A percentile compares a stretch with the other conserved stretches of the same genome.
phyloP scores from a whole-genome alignment of 2,113 vertebrate species.

The Eira barbara region DNA sequence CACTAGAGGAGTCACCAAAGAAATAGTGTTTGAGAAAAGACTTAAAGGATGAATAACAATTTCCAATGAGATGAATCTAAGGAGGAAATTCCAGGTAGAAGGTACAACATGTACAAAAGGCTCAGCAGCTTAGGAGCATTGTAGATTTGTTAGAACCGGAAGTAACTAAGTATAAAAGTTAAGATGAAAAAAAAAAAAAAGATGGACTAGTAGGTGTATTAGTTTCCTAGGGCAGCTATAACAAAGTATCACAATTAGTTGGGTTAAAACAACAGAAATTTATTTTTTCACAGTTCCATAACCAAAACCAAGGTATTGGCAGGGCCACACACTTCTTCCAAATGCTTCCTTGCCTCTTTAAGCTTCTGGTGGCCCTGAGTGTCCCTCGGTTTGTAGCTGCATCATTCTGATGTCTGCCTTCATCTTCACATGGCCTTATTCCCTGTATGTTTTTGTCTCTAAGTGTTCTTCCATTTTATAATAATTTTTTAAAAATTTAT shows the following conservation, averaged over 20 bases:
- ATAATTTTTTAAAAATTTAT: too few species aligned
- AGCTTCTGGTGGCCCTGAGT: neutral
- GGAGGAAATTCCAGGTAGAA: conserved; percentile 2
- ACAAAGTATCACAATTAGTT: neutral
- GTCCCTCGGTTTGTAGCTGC: neutral
- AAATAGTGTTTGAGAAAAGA: neutral
- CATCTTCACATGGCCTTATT: neutral
- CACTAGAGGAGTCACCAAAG: neutral
- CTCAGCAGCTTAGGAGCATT: neutral
- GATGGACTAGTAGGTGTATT: neutral
- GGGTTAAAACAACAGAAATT: neutral
- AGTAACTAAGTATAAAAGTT: neutral
- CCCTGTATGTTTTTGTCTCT: neutral
- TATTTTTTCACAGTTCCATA: neutral
- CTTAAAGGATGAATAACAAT: neutral
- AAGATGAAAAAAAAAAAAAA: neutral
- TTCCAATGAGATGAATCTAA: neutral
- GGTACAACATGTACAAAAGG: neutral
- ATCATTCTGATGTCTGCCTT: neutral
- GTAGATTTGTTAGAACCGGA: neutral
- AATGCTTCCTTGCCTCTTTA: neutral
- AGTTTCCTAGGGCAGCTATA: neutral
- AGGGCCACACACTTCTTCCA: neutral
- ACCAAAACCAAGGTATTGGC: neutral
- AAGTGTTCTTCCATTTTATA: neutral